Evolutionary conservation across 1,140 invertebrate species (phyloP), one percentile per base, ranked within the genome.

Genomic region (Hycleus cichorii): DNA sequence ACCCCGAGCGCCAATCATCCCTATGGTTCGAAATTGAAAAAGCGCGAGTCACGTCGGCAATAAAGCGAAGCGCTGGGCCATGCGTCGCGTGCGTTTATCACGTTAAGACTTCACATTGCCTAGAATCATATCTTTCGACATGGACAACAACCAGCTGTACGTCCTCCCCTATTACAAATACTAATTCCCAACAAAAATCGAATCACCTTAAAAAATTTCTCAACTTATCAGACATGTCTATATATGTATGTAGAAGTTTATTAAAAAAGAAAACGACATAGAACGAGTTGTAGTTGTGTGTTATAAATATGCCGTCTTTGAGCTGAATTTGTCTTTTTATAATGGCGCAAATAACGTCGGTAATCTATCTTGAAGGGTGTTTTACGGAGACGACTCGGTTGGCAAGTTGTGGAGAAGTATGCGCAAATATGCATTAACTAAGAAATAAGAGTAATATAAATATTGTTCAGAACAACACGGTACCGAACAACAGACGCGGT

Each of bases 1-100:
- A 72, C 72, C 71, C 71, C 63, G 57, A 72, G 72, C 71, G 71
- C 71, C 72, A 72, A 72, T 72, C 70, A 71, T 70, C 69, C 69
- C 68, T 65, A 59, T 67, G 62, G 69, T 66, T 66, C 67, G 67
- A 68, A 74, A 74, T 72, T 74, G 71, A 72, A 74, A 73, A 74
- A 72, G 69, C 69, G 68, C 64, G 69, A 72, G 70, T 72, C 72
- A 73, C 72, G 72, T 72, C 66, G 65, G 69, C 70, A 72, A 72
- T 72, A 72, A 74, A 74, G 67, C 64, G 61, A 64, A 65, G 62
- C 64, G 62, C 58, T 64, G 64, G 59, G 57, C 66, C 66, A 68
- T 69, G 67, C 66, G 71, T 69, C 66, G 60, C 47, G 57, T 67
- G 67, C 70, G 70, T 72, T 69, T 69, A 71, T 72, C 70, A 69